Conservation (phyloP, 2,888 invertebrate species). For the Xanthia icteritia region DNA sequence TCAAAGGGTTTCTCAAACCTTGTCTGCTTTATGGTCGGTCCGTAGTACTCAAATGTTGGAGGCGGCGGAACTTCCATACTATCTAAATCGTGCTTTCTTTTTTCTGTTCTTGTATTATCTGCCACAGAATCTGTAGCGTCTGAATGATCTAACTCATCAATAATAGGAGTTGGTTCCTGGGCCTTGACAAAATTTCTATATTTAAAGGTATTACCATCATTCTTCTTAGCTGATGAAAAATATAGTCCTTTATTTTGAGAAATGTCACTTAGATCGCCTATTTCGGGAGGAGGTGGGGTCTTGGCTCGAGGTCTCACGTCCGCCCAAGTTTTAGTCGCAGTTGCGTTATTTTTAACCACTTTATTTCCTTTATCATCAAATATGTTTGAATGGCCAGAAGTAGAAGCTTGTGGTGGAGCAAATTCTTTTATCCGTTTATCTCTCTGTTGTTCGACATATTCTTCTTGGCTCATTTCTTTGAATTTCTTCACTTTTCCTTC, state of each 20-base stretch:
- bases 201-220: slow-evolving; percentile 70
- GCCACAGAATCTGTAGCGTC: slow-evolving; percentile 66
- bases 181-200: slow-evolving; percentile 84
- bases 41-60: slow-evolving; percentile 92
- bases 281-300: slow-evolving; percentile 77
- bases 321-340: slow-evolving; percentile 78
- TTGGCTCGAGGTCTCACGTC: slow-evolving; percentile 79
- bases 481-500: slow-evolving; percentile 85
- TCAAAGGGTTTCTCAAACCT: slow-evolving; percentile 81
- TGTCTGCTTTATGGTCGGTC: slow-evolving; percentile 83
- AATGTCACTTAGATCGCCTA: slow-evolving; percentile 67
- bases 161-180: slow-evolving; percentile 78
- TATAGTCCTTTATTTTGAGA: slow-evolving; percentile 80
- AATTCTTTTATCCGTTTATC: slow-evolving; percentile 94
- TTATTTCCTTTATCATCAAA: slow-evolving; percentile 82
- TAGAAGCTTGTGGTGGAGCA: slow-evolving; percentile 91
- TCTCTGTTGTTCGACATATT: slow-evolving; percentile 94
- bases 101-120: slow-evolving; percentile 60
- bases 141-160: slow-evolving; percentile 79
- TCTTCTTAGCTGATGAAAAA: slow-evolving; percentile 78
- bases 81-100: slow-evolving; percentile 66
- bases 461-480: slow-evolving; percentile 93
- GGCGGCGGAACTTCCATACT: slow-evolving; percentile 91
- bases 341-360: slow-evolving; percentile 57
- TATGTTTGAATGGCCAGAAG: slow-evolving; percentile 68